A percentile compares a stretch with the other conserved stretches of the same genome.
These are phyloP conservation scores for Streptopelia turtur DNA, from an alignment of 2,797 vertebrate species.

Conservation along the genomic window DNA sequence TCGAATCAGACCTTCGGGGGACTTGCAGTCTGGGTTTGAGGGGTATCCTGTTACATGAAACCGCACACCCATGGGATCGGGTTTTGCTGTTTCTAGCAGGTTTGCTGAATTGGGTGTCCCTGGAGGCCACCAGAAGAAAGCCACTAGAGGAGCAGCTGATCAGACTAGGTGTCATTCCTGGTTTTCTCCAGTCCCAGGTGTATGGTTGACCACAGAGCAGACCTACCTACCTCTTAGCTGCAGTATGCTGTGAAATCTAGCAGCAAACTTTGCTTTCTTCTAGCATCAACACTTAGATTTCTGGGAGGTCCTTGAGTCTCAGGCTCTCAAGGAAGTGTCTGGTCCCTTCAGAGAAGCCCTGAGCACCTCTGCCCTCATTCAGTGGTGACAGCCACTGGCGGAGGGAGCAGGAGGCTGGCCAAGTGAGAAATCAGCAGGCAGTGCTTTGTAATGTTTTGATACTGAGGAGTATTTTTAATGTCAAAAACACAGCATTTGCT, in stretches of 20 bases:
- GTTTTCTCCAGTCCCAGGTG: background rate
- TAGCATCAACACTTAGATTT: background rate
- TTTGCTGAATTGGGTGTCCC: slow-evolving; percentile 61
- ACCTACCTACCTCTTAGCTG: background rate
- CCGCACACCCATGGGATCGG: background rate
- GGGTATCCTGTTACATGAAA: slow-evolving; percentile 46
- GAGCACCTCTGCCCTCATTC: background rate
- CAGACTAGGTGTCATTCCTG: slow-evolving; percentile 34
- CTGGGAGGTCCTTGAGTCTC: background rate
- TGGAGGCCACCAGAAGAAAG: slow-evolving; percentile 64
- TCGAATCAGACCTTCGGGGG: slow-evolving; percentile 42
- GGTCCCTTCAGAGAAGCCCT: background rate
- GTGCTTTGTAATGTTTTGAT: background rate
- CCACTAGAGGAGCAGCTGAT: slow-evolving; percentile 46
- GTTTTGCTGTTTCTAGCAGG: slow-evolving; percentile 70
- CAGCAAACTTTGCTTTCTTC: background rate
- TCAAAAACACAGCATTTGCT: background rate
- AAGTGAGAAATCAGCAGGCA: background rate
- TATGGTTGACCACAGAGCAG: background rate
- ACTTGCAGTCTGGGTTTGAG: slow-evolving; percentile 24
- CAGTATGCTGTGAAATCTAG: background rate
- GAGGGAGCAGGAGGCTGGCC: background rate
- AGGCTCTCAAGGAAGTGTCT: background rate
- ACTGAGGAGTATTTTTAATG: background rate
- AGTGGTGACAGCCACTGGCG: background rate